Evolutionary conservation across 2,797 vertebrate genomes (phyloP).

Genomic region (Avahi laniger): DNA sequence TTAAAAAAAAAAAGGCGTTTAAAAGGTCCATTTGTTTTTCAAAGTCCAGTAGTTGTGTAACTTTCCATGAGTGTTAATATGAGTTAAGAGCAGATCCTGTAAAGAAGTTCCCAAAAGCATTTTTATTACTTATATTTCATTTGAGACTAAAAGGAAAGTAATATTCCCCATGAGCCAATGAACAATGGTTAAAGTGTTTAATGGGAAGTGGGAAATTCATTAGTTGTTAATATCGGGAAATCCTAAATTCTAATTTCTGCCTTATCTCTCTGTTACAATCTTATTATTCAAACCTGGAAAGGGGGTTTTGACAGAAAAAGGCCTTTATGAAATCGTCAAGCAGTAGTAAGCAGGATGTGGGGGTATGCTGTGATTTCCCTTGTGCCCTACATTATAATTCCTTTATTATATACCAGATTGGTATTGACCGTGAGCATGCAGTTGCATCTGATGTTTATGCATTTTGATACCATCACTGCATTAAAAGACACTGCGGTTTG

Average conservation of each 20-base stretch:
- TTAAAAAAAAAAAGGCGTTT: background rate
- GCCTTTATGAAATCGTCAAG: background rate
- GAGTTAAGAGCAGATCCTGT: conserved; percentile 45
- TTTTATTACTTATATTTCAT: conserved; percentile 69
- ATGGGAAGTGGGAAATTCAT: conserved; percentile 61
- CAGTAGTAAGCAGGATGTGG: conserved; percentile 24
- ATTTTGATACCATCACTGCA: conserved; percentile 39
- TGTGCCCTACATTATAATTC: background rate
- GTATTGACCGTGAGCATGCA: background rate
- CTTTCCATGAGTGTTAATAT: conserved; percentile 51
- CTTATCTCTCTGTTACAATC: conserved; percentile 55
- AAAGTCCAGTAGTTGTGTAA: conserved; percentile 33
- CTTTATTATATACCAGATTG: conserved; percentile 20
- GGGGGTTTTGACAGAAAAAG: background rate
- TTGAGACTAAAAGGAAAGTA: conserved; percentile 45
- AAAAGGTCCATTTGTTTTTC: conserved; percentile 53
- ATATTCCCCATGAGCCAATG: conserved; percentile 37
- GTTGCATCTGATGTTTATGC: conserved; percentile 3
- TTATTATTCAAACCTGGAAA: conserved; percentile 41
- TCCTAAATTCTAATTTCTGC: conserved; percentile 49
- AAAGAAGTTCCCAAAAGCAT: conserved; percentile 59
- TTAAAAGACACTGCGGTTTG: conserved; percentile 49
- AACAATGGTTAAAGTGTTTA: conserved; percentile 53
- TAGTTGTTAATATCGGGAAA: conserved; percentile 12
- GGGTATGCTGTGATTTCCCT: conserved; percentile 18